A percentile compares a stretch with the other conserved stretches of the same genome.
Evolutionary conservation across 2,888 invertebrate genomes (phyloP).

Genomic region (Xestia c-nigrum): DNA sequence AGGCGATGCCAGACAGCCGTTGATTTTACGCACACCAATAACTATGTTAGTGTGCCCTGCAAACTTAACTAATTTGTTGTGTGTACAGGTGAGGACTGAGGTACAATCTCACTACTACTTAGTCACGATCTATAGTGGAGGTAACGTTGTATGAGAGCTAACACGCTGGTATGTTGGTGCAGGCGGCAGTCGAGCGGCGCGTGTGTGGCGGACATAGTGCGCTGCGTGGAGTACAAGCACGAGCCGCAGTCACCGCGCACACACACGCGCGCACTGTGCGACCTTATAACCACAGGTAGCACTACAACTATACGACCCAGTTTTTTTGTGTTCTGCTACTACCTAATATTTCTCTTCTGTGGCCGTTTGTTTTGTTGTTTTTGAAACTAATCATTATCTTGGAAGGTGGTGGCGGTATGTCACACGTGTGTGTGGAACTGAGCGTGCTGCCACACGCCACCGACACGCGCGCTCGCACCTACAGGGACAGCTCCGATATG

Average conservation of each 20-base stretch:
- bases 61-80: no score
- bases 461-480: slow-evolving; percentile 63
- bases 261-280: slow-evolving; percentile 81
- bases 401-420: background rate
- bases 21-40: no score
- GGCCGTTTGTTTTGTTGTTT: background rate
- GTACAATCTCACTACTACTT: background rate
- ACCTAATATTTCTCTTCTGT: background rate
- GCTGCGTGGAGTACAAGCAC: slow-evolving; percentile 86
- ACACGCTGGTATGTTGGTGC: background rate
- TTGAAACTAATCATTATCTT: background rate
- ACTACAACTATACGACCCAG: background rate
- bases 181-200: slow-evolving; percentile 42
- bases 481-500: slow-evolving; percentile 78
- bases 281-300: slow-evolving; percentile 80
- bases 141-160: background rate
- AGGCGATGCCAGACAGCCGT: no score
- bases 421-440: slow-evolving; percentile 90
- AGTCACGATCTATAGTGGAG: background rate
- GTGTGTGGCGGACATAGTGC: slow-evolving; percentile 80
- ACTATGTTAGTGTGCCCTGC: no score
- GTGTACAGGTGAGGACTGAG: slow-evolving; percentile 77
- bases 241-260: slow-evolving; percentile 74
- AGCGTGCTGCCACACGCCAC: slow-evolving; percentile 79
- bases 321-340: background rate